Evolutionary conservation across 2,797 vertebrate genomes (phyloP), one percentile per base, ranked within the genome.

Genomic region (Eulemur rubriventer): DNA sequence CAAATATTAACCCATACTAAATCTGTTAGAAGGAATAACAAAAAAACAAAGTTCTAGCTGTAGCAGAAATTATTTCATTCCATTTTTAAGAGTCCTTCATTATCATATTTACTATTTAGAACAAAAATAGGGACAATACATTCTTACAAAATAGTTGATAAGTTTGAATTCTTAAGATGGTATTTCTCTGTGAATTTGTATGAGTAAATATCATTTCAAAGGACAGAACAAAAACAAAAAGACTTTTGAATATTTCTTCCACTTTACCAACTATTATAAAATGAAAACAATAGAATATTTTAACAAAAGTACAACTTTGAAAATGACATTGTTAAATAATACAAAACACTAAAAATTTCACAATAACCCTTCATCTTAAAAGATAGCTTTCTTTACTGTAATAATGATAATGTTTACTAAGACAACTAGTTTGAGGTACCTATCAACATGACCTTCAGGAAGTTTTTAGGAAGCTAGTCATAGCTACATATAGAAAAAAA

Each of bases 31-130:
- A 79, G 17, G 24, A 91, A 90, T 78, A 93, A 85, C 46, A 91
- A 83, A 87, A 90, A 90, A 72, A 24, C 43, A 95, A 91, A 98
- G 97, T 97, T 97, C 96, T 98, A 98, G 97, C 96, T 98, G 95
- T 95, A 98, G 97, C 92, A 98, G 98, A 98, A 99, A 90, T 98
- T 98, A 98, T 98, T 98, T 94, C 98, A 98, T 98, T 98, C 98
- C 96, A 95, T 79, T 95, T 98, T 96, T 97, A 95, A 78, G n/a
- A 46, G 30, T 48, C 43, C 63, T 93, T 92, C 63, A 96, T 92
- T 95, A 50, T 30, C 80, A 63, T 95, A 97, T 41, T 85, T 97
- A 69, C n/a, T 97, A 95, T 85, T 80, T 91, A 78, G 94, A 94
- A 95, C 26, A 89, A 91, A 97, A 94, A 52, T n/a, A 82, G 35